Evolutionary conservation across 2,888 invertebrate species (phyloP), one percentile per base, ranked within the genome.

Genomic region (Ochlodes sylvanus): DNA sequence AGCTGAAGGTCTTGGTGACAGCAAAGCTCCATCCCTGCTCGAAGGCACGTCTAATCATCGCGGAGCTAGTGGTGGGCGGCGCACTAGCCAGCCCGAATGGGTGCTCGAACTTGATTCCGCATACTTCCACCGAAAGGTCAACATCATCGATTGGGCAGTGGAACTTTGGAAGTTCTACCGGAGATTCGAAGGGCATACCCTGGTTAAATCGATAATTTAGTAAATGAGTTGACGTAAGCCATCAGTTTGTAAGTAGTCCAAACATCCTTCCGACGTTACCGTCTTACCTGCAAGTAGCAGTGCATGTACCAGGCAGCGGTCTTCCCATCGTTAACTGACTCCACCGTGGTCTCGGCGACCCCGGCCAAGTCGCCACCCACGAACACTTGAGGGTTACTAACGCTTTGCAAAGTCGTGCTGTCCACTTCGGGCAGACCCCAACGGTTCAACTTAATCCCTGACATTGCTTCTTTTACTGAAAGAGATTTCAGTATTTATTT

Each of bases 251-350:
- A 27, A 27, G 5, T 4, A 27, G 3, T 27, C 27, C 27, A 4
- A 27, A 27, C 27, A 27, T 27, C 27, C 5, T n/a, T 27, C 5
- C 27, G 27, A 4, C 27, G 5, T 5, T 4, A 27, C 27, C 27
- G 7, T 74, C 79, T 71, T 69, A 97, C 97, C 94, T 99, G 98
- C 74, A 99, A 91, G 80, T 97, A 96, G 76, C 96, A 96, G 85
- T 99, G 99, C 80, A 99, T 98, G 77, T 95, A 95, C 99, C 98
- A 99, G 3, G 99, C 98, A 0, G 99, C 99, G 0, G 97, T 97
- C 93, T 99, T 99, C 41, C 99, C 99, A 88, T 99, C 99, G 83
- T 99, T 99, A 0, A 98, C 99, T 0, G 99, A 97, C 88, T 99
- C 99, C 0, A 99, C 99, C 0, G 99, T 99, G 0, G 99, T 99